Conservation (phyloP, 1,140 invertebrate genomes). For the Oscheius sp. region DNA sequence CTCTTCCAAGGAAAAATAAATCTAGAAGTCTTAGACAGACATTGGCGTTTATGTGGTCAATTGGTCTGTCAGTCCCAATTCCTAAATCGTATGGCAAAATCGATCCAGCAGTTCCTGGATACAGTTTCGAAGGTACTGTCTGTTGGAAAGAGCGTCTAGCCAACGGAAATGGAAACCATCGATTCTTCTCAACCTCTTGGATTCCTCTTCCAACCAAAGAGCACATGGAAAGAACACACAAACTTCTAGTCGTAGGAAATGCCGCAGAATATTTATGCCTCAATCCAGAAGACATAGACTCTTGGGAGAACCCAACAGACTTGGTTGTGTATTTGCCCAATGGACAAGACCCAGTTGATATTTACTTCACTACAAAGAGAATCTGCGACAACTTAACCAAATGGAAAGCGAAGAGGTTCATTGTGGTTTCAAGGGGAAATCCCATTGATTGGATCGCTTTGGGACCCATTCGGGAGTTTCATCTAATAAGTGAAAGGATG, state of each 20-base stretch:
- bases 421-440: neutral
- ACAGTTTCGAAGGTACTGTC: conserved; percentile 20
- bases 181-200: neutral
- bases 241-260: too few relatives aligned
- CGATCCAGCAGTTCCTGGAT: conserved; percentile 20
- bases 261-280: too few relatives aligned
- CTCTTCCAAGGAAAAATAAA: conserved; percentile 16
- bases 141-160: conserved; percentile 4
- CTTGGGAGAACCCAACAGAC: too few relatives aligned
- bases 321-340: neutral
- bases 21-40: neutral
- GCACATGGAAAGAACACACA: neutral
- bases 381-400: neutral
- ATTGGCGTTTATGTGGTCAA: conserved; percentile 16
- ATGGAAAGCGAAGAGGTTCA: neutral
- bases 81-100: neutral
- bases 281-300: too few relatives aligned
- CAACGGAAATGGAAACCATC: neutral
- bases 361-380: neutral
- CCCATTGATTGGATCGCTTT: neutral
- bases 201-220: neutral
- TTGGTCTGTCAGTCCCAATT: conserved; percentile 23
- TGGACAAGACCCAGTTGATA: neutral
- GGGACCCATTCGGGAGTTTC: neutral
- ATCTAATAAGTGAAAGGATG: neutral